Evolutionary conservation across 2,113 vertebrate species (phyloP).

Genomic region (Siphamia tubifer): DNA sequence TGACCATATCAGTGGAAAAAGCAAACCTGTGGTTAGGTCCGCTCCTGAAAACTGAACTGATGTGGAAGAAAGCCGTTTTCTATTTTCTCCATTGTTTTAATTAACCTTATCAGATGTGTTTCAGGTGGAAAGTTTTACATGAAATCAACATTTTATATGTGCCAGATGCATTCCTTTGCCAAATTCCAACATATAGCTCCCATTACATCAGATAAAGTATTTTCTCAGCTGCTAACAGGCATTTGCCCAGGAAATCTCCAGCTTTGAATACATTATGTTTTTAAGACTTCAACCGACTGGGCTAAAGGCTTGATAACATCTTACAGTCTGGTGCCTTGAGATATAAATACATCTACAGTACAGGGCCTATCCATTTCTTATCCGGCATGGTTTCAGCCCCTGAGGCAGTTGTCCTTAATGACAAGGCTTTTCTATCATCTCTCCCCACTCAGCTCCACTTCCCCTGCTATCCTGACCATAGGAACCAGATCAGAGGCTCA

Average conservation of each 20-base stretch:
- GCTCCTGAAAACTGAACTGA: neutral
- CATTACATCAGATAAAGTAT: constrained; percentile 18
- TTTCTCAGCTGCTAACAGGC: constrained; percentile 30
- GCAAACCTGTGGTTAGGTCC: constrained; percentile 4
- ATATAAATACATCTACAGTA: constrained; percentile 43
- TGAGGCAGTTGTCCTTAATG: constrained; percentile 34
- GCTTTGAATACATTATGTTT: constrained; percentile 45
- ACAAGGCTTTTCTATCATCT: constrained; percentile 48
- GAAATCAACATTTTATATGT: neutral
- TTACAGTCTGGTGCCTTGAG: constrained; percentile 20
- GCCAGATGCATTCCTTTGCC: neutral
- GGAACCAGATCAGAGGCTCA: constrained; percentile 52
- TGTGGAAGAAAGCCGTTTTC: neutral
- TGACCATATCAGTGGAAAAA: constrained; percentile 14
- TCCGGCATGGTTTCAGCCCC: constrained; percentile 31
- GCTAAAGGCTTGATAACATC: constrained; percentile 44
- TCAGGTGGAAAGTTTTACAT: neutral
- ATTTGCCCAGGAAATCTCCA: constrained; percentile 37
- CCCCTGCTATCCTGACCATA: constrained; percentile 31
- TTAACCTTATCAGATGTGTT: neutral
- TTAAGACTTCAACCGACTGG: constrained; percentile 39
- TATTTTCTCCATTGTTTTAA: neutral
- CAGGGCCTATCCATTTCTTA: constrained; percentile 21
- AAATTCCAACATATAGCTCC: neutral
- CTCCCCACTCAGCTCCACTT: constrained; percentile 33